Base-by-base conservation (phyloP, 2,888 invertebrate genomes). In the Agriotes lineatus region DNA sequence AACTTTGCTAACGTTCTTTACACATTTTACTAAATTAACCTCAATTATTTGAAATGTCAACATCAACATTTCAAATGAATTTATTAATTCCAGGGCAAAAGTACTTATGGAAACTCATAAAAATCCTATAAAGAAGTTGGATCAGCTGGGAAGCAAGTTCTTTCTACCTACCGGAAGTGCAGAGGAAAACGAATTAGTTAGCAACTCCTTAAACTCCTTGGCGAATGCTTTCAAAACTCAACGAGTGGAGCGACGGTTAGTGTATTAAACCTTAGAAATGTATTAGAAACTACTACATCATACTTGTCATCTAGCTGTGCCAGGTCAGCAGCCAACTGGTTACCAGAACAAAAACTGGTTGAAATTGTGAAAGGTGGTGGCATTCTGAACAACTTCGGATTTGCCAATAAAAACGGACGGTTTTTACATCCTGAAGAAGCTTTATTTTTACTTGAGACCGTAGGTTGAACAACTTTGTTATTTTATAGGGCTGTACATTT, bases 401-500 rank as follows among this genome's bases (percentile, higher is more conserved):
- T 74, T 67, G 80, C 80, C 71, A 79, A 82, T 67, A 79, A 79
- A 71, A 69, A 56, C 57, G 81, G 81, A 10, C 77, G 76, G 39
- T 82, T 76, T 72, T 73, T 92, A 1, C 82, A 85, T 52, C 90
- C 91, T 1, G 91, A 91, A 82, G 92, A 92, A 85, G 86, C 90
- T 35, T 82, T 92, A 42, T 88, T 86, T 79, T 83, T 92, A 50
- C 82, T 92, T 78, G 92, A 92, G 87, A 85, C 87, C 77, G 92
- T 91, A 16, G 52, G 5, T 91, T 78, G 48, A 16, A 25, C 58
- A 39, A 25, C n/a, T 6, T 60, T 59, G 9, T 9, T 16, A 0
- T 18, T 5, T 19, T 25, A 25, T 14, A 20, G 14, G 58, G n/a
- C 52, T 56, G 9, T 63, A 57, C 33, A 48, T 7, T 63, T 50